phyloP scores from a whole-genome alignment of 64 coral and sea anemone species.

The Pocillopora damicornis region DNA sequence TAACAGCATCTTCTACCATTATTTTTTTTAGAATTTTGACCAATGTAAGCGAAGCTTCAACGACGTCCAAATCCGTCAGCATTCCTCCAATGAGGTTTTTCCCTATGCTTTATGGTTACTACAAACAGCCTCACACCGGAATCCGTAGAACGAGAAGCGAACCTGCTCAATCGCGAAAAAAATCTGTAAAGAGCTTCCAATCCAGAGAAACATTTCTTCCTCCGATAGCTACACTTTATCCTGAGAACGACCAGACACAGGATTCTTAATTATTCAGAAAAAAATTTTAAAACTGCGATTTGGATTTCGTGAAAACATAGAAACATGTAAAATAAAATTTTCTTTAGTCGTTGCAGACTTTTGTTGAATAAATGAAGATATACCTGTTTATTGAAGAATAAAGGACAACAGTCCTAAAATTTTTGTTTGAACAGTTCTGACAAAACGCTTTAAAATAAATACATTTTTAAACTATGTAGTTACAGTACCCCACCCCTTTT shows the following conservation, averaged over 20 bases:
- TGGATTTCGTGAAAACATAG: not conserved
- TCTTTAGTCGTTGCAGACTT: not conserved
- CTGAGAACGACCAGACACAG: constrained; percentile 16
- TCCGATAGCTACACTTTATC: constrained; percentile 78
- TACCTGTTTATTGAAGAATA: too few species aligned
- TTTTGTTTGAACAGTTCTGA: too few species aligned
- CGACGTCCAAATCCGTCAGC: constrained; percentile 30
- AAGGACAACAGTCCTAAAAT: too few species aligned
- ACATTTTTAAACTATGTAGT: too few species aligned
- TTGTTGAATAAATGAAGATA: not conserved
- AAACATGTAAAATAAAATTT: not conserved
- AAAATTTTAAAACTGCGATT: not conserved
- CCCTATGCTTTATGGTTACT: constrained; percentile 6
- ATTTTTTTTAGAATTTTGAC: constrained; percentile 15
- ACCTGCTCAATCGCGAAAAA: constrained; percentile 21
- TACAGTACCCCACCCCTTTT: too few species aligned
- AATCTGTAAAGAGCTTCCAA: constrained; percentile 11
- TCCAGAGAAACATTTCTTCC: constrained; percentile 41
- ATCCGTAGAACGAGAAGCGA: constrained; percentile 63
- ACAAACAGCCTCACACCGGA: not conserved
- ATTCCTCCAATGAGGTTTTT: constrained; percentile 50
- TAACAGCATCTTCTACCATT: not conserved
- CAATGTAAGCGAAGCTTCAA: constrained; percentile 13
- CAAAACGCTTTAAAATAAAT: too few species aligned
- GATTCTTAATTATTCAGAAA: not conserved